A percentile compares a stretch with the other conserved stretches of the same genome.
phyloP scores from a whole-genome alignment of 2,888 invertebrate genomes.

The Uropetala carovei region DNA sequence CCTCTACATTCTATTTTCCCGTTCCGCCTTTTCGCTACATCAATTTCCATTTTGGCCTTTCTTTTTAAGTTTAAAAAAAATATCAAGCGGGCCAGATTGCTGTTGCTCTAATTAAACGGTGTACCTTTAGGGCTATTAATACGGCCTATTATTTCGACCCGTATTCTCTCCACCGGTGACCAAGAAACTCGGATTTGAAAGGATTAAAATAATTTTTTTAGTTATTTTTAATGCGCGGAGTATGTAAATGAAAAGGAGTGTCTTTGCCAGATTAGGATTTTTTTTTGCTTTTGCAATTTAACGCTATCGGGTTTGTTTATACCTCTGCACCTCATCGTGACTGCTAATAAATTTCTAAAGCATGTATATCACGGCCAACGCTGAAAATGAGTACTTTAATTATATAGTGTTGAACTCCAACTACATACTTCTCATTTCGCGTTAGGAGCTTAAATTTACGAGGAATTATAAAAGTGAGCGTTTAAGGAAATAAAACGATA shows the following conservation, averaged over 20 bases:
- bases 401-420: background rate
- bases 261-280: background rate
- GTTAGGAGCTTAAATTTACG: no score
- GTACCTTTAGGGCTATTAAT: conserved; percentile 3
- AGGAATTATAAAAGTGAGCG: no score
- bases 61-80: conserved; percentile 3
- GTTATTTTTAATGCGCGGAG: background rate
- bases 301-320: background rate
- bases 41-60: conserved; percentile 48
- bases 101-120: conserved; percentile 45
- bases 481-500: no score
- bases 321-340: background rate
- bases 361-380: background rate
- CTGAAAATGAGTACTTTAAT: background rate
- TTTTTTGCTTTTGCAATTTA: background rate
- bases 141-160: background rate
- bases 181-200: background rate
- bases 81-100: conserved; percentile 18
- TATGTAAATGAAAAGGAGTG: conserved; percentile 32
- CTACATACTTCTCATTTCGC: no score
- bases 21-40: conserved; percentile 31
- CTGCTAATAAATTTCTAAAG: background rate
- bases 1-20: background rate
- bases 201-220: background rate
- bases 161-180: background rate